Evolutionary conservation across 30 jellyfish, hydroid and myxozoan genomes (phyloP).

Genomic region (Aurelia sp.): DNA sequence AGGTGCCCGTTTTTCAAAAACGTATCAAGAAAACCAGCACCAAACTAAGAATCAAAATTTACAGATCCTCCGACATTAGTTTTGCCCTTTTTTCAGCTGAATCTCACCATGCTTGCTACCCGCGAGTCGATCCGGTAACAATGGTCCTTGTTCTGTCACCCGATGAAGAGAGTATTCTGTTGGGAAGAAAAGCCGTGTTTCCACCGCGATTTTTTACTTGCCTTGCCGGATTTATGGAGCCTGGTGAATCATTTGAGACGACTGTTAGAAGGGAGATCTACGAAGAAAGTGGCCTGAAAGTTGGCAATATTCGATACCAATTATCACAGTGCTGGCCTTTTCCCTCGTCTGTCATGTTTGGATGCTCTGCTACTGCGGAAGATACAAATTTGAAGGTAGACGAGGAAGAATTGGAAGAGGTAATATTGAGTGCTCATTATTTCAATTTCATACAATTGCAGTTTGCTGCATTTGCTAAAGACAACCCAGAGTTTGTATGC

Average conservation of each 20-base stretch:
- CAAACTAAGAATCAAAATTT: not conserved
- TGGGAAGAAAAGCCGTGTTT: conserved; percentile 67
- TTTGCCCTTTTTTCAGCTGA: conserved; percentile 11
- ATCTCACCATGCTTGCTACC: conserved; percentile 72
- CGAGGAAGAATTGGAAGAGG: conserved; percentile 75
- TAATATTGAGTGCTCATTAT: not conserved
- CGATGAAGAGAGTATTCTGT: conserved; percentile 44
- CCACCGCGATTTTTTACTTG: conserved; percentile 77
- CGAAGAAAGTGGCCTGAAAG: conserved; percentile 76
- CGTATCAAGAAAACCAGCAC: not conserved
- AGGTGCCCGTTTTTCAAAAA: too few relatives aligned
- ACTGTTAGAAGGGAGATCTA: conserved; percentile 70
- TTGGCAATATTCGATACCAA: conserved; percentile 42
- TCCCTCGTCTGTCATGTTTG: conserved; percentile 77
- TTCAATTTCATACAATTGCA: too few relatives aligned
- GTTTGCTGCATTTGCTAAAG: too few relatives aligned
- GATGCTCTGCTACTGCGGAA: conserved; percentile 67
- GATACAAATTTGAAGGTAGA: conserved; percentile 40
- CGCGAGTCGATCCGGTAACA: conserved; percentile 84
- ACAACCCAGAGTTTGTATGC: too few relatives aligned
- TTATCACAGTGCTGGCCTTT: conserved; percentile 89
- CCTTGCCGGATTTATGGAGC: conserved; percentile 83
- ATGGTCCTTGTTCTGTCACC: conserved; percentile 72
- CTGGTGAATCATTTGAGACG: conserved; percentile 82
- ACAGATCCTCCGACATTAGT: not conserved